Conservation (phyloP, 2,888 invertebrate species). For the Yponomeuta cagnagella region DNA sequence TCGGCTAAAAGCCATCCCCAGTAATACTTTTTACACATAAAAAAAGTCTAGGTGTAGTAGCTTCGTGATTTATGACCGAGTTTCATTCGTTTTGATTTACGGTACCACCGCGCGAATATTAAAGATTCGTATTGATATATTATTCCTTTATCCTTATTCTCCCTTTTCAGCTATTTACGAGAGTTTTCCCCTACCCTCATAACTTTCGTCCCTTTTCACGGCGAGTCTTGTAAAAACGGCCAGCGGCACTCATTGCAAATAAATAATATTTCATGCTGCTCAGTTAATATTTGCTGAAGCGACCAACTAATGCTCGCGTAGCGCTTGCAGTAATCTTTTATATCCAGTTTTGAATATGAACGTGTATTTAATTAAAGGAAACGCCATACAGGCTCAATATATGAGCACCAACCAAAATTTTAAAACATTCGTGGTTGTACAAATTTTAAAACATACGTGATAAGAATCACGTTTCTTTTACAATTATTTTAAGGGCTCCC, state of each 20-base stretch:
- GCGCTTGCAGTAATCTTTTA: background rate
- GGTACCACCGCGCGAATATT: conserved; percentile 68
- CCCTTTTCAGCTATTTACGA: conserved; percentile 69
- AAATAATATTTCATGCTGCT: conserved; percentile 41
- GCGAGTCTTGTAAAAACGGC: conserved; percentile 62
- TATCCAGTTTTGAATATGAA: background rate
- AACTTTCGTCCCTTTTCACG: conserved; percentile 70
- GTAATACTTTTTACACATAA: conserved; percentile 31
- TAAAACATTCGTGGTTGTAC: too few relatives aligned
- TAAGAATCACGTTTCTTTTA: too few relatives aligned
- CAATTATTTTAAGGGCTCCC: too few relatives aligned
- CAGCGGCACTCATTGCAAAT: conserved; percentile 49
- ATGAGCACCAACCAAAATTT: too few relatives aligned
- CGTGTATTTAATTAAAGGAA: too few relatives aligned
- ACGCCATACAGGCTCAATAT: too few relatives aligned
- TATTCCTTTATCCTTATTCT: conserved; percentile 73
- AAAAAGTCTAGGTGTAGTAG: conserved; percentile 28
- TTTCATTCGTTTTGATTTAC: conserved; percentile 72
- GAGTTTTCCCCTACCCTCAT: conserved; percentile 65
- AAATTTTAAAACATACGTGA: too few relatives aligned
- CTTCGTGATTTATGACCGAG: conserved; percentile 59
- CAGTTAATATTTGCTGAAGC: conserved; percentile 34
- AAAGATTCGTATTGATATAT: conserved; percentile 76
- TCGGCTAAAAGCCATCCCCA: conserved; percentile 12
- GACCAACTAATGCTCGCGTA: too few relatives aligned